A percentile compares a stretch with the other conserved stretches of the same genome.
These are phyloP conservation scores for Diacarnus erythraeanus DNA, from an alignment of 37 sponge, comb jelly and placozoan species.

Conservation along the genomic window DNA sequence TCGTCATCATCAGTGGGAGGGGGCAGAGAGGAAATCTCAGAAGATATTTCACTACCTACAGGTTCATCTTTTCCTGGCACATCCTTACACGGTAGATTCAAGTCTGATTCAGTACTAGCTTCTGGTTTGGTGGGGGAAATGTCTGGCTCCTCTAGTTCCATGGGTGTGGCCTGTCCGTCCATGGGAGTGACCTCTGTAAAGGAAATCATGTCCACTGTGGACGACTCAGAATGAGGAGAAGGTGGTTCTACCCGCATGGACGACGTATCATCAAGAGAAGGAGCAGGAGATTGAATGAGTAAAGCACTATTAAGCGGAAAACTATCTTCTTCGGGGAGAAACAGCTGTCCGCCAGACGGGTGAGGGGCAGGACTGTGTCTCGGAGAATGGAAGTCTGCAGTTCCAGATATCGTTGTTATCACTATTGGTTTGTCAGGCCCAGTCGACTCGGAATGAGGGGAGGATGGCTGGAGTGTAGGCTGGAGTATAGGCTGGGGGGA, in stretches of 20 bases:
- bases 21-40: conserved; percentile 1
- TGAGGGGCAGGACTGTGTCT: background rate
- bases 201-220: background rate
- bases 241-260: conserved; percentile 8
- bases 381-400: background rate
- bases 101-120: background rate
- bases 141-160: background rate
- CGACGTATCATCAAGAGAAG: background rate
- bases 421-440: too few species aligned
- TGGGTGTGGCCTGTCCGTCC: conserved; percentile 3
- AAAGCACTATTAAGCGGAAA: background rate
- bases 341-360: background rate
- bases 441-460: too few species aligned
- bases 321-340: background rate
- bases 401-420: too few species aligned
- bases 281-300: background rate
- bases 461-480: too few species aligned
- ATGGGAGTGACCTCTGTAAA: conserved; percentile 4
- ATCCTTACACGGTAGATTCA: background rate
- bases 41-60: background rate
- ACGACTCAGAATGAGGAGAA: conserved; percentile 1
- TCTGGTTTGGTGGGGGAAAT: background rate
- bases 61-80: background rate
- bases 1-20: conserved; percentile 6
- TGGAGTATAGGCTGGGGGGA: too few species aligned